Evolutionary conservation across 2,888 invertebrate species (phyloP).

Genomic region (Euclidia mi): DNA sequence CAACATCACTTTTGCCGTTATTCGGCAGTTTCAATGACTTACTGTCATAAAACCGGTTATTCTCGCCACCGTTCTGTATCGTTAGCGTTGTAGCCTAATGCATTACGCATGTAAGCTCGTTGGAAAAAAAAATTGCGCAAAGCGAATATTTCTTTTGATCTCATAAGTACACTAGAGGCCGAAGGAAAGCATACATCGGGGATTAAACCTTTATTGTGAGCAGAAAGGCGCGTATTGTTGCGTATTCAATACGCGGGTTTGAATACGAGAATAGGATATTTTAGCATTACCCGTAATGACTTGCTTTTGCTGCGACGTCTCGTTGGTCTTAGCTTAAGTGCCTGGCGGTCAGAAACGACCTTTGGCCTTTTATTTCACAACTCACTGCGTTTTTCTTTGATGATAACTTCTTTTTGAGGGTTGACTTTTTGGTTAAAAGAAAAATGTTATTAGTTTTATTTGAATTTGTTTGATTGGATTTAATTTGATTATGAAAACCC

Average conservation of each 20-base stretch:
- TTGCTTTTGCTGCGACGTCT: conserved; percentile 47
- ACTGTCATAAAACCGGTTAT: conserved; percentile 5
- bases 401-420: conserved; percentile 39
- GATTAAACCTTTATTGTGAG: conserved; percentile 55
- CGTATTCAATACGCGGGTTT: conserved; percentile 53
- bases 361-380: conserved; percentile 44
- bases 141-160: conserved; percentile 58
- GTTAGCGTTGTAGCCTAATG: conserved; percentile 36
- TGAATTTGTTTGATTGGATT: background rate
- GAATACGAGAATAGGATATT: conserved; percentile 49
- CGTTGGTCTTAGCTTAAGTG: conserved; percentile 49
- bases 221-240: conserved; percentile 52
- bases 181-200: conserved; percentile 49
- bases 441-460: background rate
- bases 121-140: conserved; percentile 39
- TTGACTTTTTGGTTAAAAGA: background rate
- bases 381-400: conserved; percentile 40
- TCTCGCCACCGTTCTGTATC: background rate
- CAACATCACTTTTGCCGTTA: background rate
- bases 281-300: conserved; percentile 58
- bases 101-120: conserved; percentile 38
- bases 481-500: background rate
- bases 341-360: conserved; percentile 35
- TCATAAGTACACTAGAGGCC: conserved; percentile 58
- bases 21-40: background rate